Evolutionary conservation across 2,113 vertebrate genomes (phyloP), one percentile per base, ranked within the genome.

Genomic region (Misgurnus mizolepis): DNA sequence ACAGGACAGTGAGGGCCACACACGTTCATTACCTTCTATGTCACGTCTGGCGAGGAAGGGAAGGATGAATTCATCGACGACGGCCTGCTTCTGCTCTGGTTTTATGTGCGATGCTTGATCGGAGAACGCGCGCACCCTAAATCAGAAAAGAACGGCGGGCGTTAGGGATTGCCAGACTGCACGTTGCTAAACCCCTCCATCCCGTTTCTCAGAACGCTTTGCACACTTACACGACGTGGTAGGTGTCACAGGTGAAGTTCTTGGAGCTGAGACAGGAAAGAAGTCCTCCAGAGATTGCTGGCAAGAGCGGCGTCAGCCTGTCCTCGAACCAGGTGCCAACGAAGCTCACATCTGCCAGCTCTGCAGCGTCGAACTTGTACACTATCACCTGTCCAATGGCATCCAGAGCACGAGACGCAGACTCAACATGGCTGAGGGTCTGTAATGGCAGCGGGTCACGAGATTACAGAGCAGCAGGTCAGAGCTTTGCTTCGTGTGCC

Each of bases 241-340:
- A 90, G 1, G 83, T 83, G 1, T 71, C n/a, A 73, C 88, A 89
- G 82, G 87, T 90, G 82, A 90, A 87, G 77, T 85, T 81, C 61
- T 81, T 87, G 67, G 74, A 58, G 78, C 81, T 84, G 4, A 89
- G 84, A 55, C 83, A 85, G 53, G 67, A 79, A 2, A 90, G 85
- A 76, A 88, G 86, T 39, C 84, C 81, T 17, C 1, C 1, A 8
- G 88, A 88, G 41, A 80, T 71, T 58, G 80, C 75, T 75, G 84
- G 50, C 69, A 87, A 74, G 69, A 89, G 86, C 6, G 85, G 84
- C 5, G 64, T 75, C 14, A 90, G 62, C 5, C 43, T 76, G 8
- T 12, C 72, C 18, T 80, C 69, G 84, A 90, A 90, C 87, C 83
- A 89, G 39, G 22, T 4, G 1, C 10, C 74, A 77, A 89, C 60